A percentile compares a stretch with the other conserved stretches of the same genome.
Conservation (phyloP, 1,140 invertebrate genomes). For the Paraescarpia echinospica region DNA sequence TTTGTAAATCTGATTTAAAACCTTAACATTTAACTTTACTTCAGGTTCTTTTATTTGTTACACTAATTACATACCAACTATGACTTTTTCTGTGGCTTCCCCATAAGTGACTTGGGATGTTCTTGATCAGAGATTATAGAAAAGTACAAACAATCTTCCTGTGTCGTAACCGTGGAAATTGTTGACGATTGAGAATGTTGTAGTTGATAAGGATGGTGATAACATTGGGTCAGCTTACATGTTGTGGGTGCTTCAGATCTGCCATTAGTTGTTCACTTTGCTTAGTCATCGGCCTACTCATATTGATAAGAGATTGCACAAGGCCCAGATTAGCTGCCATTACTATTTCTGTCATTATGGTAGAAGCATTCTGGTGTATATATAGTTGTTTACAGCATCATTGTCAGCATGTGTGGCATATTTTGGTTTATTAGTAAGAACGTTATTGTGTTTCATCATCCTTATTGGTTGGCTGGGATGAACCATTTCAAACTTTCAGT, state of each 20-base stretch:
- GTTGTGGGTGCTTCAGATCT: background rate
- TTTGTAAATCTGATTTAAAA: too few species aligned
- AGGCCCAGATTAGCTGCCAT: background rate
- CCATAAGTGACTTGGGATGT: background rate
- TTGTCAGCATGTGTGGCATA: background rate
- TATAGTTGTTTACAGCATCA: background rate
- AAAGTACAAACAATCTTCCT: background rate
- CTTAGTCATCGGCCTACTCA: background rate
- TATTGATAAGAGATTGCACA: background rate
- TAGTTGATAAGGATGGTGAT: background rate
- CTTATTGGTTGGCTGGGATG: too few species aligned
- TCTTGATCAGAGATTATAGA: background rate
- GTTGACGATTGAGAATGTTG: background rate
- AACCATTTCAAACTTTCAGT: too few species aligned
- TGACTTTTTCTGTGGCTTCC: background rate
- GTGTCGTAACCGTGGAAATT: background rate
- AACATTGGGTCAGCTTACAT: background rate
- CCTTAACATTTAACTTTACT: too few species aligned
- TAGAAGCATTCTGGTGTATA: background rate
- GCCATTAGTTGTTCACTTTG: background rate
- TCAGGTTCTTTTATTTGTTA: too few species aligned
- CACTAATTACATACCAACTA: too few species aligned
- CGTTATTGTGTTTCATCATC: too few species aligned
- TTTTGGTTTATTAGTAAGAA: too few species aligned
- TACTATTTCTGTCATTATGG: background rate